Evolutionary conservation across 2,797 vertebrate species (phyloP).

Genomic region (Heliangelus exortis): DNA sequence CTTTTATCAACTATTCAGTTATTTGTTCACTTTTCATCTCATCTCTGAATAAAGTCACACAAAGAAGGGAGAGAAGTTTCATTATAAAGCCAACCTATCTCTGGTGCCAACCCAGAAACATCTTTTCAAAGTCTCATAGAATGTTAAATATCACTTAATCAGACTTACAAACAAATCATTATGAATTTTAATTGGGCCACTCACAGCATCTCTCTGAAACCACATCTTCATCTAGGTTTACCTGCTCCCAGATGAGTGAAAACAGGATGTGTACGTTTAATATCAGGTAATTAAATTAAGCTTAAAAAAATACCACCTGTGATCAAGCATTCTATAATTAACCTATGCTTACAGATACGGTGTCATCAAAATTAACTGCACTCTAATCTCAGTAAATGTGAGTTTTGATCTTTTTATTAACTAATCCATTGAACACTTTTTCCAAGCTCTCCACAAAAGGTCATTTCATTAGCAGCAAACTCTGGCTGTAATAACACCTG

Average conservation of each 20-base stretch:
- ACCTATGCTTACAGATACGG: not conserved
- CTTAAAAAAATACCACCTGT: not conserved
- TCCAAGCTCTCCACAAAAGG: not conserved
- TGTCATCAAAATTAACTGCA: not conserved
- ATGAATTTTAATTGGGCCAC: not conserved
- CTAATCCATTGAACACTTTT: not conserved
- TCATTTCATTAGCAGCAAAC: not conserved
- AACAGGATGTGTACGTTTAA: not conserved
- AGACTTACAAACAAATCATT: not conserved
- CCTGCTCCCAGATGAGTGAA: not conserved
- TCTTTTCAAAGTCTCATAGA: not conserved
- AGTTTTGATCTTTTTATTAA: not conserved
- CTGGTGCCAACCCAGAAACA: not conserved
- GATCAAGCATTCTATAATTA: slow-evolving; percentile 25
- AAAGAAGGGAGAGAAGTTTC: not conserved
- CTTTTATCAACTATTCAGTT: slow-evolving; percentile 4
- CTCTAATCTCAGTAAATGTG: not conserved
- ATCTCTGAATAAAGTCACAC: not conserved
- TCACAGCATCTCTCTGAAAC: not conserved
- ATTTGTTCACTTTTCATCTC: slow-evolving; percentile 1
- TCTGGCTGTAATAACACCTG: not conserved
- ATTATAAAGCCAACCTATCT: not conserved
- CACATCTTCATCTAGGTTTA: not conserved
- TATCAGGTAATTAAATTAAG: not conserved
- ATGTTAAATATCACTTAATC: not conserved